Conservation (phyloP, 2,797 vertebrate genomes). For the Diplodus puntazzo region DNA sequence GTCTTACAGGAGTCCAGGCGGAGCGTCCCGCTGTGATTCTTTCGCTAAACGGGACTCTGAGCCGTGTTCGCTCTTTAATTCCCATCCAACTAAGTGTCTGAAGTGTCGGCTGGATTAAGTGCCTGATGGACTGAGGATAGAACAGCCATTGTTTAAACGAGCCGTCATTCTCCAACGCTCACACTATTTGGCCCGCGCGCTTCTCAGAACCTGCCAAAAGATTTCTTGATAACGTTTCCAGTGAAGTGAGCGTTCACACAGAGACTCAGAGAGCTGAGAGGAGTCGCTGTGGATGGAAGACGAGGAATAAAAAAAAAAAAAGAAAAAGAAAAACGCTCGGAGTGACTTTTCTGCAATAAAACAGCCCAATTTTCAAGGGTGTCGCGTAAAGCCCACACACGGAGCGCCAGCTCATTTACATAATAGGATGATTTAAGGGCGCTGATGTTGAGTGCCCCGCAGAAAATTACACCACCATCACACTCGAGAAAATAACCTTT, state of each 20-base stretch:
- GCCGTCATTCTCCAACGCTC: conserved; percentile 48
- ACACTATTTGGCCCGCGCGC: conserved; percentile 45
- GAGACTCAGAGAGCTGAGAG: conserved; percentile 5
- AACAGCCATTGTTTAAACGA: conserved; percentile 62
- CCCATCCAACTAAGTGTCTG: conserved; percentile 55
- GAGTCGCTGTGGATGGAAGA: conserved; percentile 23
- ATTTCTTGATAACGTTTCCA: conserved; percentile 66
- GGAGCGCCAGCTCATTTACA: conserved; percentile 41
- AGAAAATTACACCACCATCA: conserved; percentile 10
- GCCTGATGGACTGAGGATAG: conserved; percentile 62
- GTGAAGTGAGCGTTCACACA: conserved; percentile 44
- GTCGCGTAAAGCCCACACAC: conserved; percentile 37
- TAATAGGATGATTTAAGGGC: conserved; percentile 58
- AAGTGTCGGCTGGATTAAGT: conserved; percentile 54
- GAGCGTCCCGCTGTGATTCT: background rate
- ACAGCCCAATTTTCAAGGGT: conserved; percentile 8
- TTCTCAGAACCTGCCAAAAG: conserved; percentile 48
- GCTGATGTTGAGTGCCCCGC: conserved; percentile 6
- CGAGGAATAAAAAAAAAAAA: background rate
- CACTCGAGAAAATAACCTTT: conserved; percentile 33
- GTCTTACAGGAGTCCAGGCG: conserved; percentile 3
- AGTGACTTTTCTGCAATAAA: conserved; percentile 34
- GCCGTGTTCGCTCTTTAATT: conserved; percentile 45
- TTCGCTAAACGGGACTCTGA: conserved; percentile 18
- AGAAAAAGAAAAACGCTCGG: background rate